phyloP scores from a whole-genome alignment of 2,113 vertebrate genomes.

The Platichthys stellatus region DNA sequence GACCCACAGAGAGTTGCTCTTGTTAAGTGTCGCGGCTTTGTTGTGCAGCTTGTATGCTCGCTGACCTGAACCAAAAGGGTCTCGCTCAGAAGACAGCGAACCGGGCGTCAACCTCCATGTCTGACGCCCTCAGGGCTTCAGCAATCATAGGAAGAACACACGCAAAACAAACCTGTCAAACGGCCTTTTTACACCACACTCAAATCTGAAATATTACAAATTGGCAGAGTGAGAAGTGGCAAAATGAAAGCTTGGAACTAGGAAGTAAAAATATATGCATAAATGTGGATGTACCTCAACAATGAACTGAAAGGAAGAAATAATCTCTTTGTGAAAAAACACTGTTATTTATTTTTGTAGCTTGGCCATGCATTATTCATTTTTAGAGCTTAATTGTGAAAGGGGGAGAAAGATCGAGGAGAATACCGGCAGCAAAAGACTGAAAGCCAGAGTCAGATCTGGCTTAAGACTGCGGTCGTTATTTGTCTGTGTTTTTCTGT shows the following conservation, averaged over 20 bases:
- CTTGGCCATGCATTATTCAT: too few relatives aligned
- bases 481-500: too few relatives aligned
- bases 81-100: conserved; percentile 41
- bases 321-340: too few relatives aligned
- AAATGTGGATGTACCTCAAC: too few relatives aligned
- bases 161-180: conserved; percentile 28
- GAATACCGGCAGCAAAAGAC: neutral
- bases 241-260: neutral
- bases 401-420: neutral
- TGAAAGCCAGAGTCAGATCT: neutral
- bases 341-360: too few relatives aligned
- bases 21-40: conserved; percentile 69
- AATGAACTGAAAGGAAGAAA: too few relatives aligned
- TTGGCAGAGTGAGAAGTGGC: neutral
- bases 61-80: conserved; percentile 70
- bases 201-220: conserved; percentile 21
- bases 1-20: conserved; percentile 61
- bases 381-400: too few relatives aligned
- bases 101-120: conserved; percentile 12
- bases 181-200: conserved; percentile 17
- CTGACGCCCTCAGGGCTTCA: conserved; percentile 5
- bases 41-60: conserved; percentile 52
- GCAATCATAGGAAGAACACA: conserved; percentile 24
- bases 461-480: too few relatives aligned
- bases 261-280: too few relatives aligned